Percentiles rank a stretch among this genome's conserved stretches.
Conservation (phyloP, 2,888 invertebrate genomes). For the Clunio marinus region DNA sequence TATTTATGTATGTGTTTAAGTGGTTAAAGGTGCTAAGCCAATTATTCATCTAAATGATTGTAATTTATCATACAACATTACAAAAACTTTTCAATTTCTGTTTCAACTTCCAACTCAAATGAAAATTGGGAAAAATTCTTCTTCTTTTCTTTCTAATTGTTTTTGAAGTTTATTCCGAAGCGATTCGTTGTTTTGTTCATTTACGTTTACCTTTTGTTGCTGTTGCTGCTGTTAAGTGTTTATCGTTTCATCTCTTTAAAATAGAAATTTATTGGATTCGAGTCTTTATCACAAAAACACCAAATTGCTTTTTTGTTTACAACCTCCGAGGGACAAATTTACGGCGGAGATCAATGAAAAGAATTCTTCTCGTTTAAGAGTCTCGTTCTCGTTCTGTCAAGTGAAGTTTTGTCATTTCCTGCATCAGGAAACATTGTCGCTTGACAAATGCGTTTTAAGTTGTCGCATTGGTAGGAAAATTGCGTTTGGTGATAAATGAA, state of each 20-base stretch:
- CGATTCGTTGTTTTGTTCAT: too few relatives aligned
- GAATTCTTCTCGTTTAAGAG: neutral
- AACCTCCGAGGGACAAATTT: constrained; percentile 32
- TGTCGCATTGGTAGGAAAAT: constrained; percentile 5
- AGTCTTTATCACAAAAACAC: constrained; percentile 20
- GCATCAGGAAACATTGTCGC: neutral
- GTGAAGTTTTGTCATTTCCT: constrained; percentile 9
- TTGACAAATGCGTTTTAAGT: neutral
- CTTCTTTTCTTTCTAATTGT: too few relatives aligned
- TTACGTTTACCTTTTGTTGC: too few relatives aligned
- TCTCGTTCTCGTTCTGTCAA: too few relatives aligned
- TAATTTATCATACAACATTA: constrained; percentile 3
- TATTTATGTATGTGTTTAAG: constrained; percentile 24
- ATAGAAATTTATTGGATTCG: neutral
- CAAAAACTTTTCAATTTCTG: neutral
- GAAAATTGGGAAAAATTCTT: too few relatives aligned
- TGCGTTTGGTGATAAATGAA: neutral
- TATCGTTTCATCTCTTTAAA: constrained; percentile 10
- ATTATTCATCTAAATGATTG: constrained; percentile 22
- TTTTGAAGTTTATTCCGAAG: too few relatives aligned
- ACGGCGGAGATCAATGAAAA: constrained; percentile 31
- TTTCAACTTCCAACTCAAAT: neutral
- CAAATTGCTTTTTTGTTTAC: constrained; percentile 30
- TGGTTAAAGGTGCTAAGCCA: constrained; percentile 25
- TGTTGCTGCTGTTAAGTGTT: neutral